Percentiles rank a stretch among this genome's conserved stretches.
phyloP scores from a whole-genome alignment of 2,113 vertebrate species.

The Aldabrachelys gigantea region DNA sequence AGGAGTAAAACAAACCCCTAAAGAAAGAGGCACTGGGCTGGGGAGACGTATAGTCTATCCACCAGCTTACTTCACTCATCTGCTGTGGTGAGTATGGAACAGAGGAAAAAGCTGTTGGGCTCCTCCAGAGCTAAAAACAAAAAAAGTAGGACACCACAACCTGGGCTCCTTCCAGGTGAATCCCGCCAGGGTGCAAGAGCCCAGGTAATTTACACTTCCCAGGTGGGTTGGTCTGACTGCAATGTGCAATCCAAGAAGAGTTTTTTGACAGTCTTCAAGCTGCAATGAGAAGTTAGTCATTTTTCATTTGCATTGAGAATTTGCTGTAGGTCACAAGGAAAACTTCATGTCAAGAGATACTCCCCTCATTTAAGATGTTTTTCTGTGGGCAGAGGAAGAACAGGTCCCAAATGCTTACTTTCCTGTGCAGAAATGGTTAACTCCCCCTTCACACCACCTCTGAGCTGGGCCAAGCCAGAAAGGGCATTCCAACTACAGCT shows the following conservation, averaged over 20 bases:
- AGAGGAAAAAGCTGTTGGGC: background rate
- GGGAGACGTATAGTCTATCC: no score
- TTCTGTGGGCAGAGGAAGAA: rapidly evolving
- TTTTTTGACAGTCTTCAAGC: background rate
- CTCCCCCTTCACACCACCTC: rapidly evolving
- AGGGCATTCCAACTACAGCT: background rate
- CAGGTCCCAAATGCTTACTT: background rate
- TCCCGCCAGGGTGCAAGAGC: background rate
- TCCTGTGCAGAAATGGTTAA: background rate
- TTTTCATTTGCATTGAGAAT: background rate
- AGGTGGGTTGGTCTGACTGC: background rate
- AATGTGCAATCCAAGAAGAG: background rate
- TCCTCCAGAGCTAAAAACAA: background rate
- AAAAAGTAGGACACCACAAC: background rate
- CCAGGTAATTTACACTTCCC: background rate
- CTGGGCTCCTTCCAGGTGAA: background rate
- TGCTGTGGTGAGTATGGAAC: background rate
- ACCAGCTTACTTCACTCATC: no score
- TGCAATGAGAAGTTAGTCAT: background rate
- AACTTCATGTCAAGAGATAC: background rate
- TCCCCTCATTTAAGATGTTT: rapidly evolving
- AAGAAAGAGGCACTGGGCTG: no score
- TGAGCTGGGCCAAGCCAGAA: background rate
- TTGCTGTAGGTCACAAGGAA: background rate
- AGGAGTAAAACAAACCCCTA: no score